Conservation (phyloP, 1,140 invertebrate genomes). For the Magallana angulata region DNA sequence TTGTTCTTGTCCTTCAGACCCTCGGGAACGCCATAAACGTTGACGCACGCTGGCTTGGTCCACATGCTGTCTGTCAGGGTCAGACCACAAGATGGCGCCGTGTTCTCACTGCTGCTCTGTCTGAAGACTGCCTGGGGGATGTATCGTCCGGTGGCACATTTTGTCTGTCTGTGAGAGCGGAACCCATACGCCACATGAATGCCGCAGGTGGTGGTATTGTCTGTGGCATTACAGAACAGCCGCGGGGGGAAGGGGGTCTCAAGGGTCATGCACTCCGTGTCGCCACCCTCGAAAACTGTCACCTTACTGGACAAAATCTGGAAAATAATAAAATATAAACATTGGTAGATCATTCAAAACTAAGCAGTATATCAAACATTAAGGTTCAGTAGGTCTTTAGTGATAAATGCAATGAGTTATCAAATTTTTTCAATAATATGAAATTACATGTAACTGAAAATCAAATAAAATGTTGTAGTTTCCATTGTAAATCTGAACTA, state of each 20-base stretch:
- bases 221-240: slow-evolving; percentile 57
- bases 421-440: too few species aligned
- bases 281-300: slow-evolving; percentile 61
- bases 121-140: slow-evolving; percentile 65
- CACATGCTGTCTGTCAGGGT: slow-evolving; percentile 57
- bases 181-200: slow-evolving; percentile 43
- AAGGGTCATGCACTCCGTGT: slow-evolving; percentile 52
- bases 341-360: too few species aligned
- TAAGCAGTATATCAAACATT: too few species aligned
- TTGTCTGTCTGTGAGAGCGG: slow-evolving; percentile 10
- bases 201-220: slow-evolving; percentile 36
- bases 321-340: neutral
- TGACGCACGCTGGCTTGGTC: slow-evolving; percentile 54
- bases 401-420: too few species aligned
- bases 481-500: too few species aligned
- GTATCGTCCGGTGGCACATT: slow-evolving; percentile 54
- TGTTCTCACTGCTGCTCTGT: neutral
- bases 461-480: too few species aligned
- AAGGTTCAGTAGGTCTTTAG: too few species aligned
- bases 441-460: too few species aligned
- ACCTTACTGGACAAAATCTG: slow-evolving; percentile 59
- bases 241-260: slow-evolving; percentile 61
- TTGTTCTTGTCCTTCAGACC: slow-evolving; percentile 66
- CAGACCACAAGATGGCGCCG: slow-evolving; percentile 51
- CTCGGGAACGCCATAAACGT: slow-evolving; percentile 63